Conservation (phyloP, 2,113 vertebrate genomes). For the Jacana jacana region DNA sequence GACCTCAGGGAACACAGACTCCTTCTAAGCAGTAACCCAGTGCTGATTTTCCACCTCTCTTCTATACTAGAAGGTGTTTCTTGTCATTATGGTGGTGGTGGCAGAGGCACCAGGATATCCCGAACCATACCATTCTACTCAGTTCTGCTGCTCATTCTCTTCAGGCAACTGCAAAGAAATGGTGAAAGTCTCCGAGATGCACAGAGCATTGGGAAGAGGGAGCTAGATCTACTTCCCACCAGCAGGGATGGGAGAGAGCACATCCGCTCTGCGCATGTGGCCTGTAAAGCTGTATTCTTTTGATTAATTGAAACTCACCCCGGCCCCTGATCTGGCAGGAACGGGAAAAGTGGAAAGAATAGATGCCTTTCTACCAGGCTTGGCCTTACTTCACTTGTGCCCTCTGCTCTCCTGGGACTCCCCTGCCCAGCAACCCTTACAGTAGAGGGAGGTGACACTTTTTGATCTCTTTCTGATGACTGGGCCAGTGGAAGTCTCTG, state of each 20-base stretch:
- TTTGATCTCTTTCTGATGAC: neutral
- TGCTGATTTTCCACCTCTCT: neutral
- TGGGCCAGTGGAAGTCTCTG: neutral
- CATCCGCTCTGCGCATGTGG: neutral
- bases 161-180: neutral
- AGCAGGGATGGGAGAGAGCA: neutral
- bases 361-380: neutral
- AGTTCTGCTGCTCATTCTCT: neutral
- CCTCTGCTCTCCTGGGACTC: neutral
- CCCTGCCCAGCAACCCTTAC: neutral
- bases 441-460: neutral
- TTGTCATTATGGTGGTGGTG: neutral
- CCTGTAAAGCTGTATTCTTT: neutral
- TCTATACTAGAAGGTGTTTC: neutral
- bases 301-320: neutral
- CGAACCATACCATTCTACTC: neutral
- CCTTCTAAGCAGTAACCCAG: neutral
- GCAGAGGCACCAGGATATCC: neutral
- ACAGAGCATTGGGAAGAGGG: neutral
- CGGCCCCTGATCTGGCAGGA: neutral
- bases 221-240: neutral
- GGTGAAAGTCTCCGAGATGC: neutral
- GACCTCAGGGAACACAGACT: neutral
- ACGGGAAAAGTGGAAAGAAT: neutral
- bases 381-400: neutral